phyloP scores from a whole-genome alignment of 1,140 invertebrate species.

The Cherax quadricarinatus region DNA sequence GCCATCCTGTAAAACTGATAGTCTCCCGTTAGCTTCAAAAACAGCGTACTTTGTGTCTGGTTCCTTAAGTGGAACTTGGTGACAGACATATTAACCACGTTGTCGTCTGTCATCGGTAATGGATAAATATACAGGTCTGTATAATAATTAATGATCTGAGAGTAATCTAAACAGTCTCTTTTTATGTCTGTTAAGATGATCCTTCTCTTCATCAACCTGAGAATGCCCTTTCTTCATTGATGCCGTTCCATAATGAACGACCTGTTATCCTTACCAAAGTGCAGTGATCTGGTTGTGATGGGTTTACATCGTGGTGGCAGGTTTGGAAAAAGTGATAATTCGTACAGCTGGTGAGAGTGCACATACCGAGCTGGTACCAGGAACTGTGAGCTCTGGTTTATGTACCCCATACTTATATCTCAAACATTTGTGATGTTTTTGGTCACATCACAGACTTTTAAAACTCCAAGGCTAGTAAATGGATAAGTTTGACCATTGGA shows the following conservation, averaged over 20 bases:
- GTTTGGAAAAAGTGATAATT: slow-evolving; percentile 24
- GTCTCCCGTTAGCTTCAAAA: slow-evolving; percentile 18
- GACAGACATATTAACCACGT: slow-evolving; percentile 31
- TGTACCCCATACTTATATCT: slow-evolving; percentile 27
- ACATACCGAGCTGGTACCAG: not conserved
- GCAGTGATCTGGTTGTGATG: slow-evolving; percentile 30
- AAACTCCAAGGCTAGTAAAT: not conserved
- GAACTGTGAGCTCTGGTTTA: slow-evolving; percentile 2
- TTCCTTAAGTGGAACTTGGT: slow-evolving; percentile 29
- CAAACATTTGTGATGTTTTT: not conserved
- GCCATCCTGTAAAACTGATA: slow-evolving; percentile 24
- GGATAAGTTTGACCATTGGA: not conserved
- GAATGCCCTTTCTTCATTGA: slow-evolving; percentile 26
- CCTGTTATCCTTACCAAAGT: slow-evolving; percentile 13
- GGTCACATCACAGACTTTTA: slow-evolving; percentile 28
- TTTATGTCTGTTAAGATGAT: slow-evolving; percentile 30
- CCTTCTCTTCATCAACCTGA: slow-evolving; percentile 30
- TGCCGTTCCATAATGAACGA: not conserved
- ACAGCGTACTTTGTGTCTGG: slow-evolving; percentile 22
- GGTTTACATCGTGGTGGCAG: slow-evolving; percentile 12
- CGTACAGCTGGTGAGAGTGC: not conserved
- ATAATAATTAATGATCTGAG: slow-evolving; percentile 33
- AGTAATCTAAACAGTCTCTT: slow-evolving; percentile 37
- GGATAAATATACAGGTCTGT: slow-evolving; percentile 23
- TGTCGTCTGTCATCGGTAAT: slow-evolving; percentile 12